Conservation (phyloP, 2,113 vertebrate genomes). For the Noctilio leporinus region DNA sequence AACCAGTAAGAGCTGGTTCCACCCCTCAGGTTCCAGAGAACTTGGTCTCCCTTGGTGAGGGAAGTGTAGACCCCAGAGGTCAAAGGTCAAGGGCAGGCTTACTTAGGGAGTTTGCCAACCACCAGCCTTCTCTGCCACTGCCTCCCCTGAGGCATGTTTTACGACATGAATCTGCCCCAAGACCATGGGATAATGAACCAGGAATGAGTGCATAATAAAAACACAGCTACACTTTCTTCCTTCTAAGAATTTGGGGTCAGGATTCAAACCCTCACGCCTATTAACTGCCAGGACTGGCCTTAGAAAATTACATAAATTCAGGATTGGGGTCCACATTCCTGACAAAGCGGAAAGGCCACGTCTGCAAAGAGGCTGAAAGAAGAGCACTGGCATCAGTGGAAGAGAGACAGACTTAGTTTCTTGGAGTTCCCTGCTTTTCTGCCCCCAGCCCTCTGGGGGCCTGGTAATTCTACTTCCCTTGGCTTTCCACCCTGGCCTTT, state of each 20-base stretch:
- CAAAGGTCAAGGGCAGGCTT: not conserved
- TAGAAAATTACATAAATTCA: not conserved
- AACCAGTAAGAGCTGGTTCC: not conserved
- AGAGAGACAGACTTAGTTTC: not conserved
- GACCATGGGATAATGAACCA: not conserved
- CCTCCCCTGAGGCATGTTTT: not conserved
- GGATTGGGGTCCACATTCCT: not conserved
- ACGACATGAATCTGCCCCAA: not conserved
- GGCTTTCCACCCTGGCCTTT: not conserved
- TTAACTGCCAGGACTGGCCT: not conserved
- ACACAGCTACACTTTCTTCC: not conserved
- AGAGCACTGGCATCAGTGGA: not conserved
- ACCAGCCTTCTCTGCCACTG: not conserved
- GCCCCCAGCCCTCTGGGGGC: fast-evolving
- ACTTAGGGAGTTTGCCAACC: not conserved
- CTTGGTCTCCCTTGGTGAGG: not conserved
- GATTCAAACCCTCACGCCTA: not conserved
- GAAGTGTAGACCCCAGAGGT: not conserved
- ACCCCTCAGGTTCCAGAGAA: not conserved
- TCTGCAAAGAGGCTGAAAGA: not conserved
- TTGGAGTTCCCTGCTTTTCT: not conserved
- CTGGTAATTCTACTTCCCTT: not conserved
- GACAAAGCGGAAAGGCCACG: not conserved
- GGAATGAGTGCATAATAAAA: not conserved
- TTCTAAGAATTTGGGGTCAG: not conserved